These are phyloP conservation scores for Leptinotarsa lineolata DNA, from an alignment of 1,140 invertebrate species.

Conservation along the genomic window DNA sequence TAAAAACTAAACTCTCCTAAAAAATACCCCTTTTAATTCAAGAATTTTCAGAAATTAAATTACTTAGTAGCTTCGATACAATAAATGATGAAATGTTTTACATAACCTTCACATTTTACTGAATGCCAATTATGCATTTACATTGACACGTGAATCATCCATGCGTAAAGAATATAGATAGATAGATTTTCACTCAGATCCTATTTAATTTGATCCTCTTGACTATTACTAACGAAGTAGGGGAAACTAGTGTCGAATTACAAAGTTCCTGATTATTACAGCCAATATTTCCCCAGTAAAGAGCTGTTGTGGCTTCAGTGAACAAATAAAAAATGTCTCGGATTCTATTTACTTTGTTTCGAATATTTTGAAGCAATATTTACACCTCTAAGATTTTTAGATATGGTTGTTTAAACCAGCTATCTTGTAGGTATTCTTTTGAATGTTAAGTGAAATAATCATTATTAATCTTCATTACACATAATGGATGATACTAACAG, in stretches of 20 bases:
- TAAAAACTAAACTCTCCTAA: too few relatives aligned
- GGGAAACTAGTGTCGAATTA: conserved; percentile 15
- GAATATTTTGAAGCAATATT: neutral
- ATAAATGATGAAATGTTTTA: neutral
- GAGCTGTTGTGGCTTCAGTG: conserved; percentile 11
- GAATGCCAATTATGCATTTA: neutral
- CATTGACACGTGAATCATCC: neutral
- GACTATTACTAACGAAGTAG: neutral
- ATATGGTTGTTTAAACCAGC: neutral
- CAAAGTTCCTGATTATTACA: conserved; percentile 1
- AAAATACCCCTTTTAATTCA: too few relatives aligned
- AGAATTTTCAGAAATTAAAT: too few relatives aligned
- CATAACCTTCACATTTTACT: neutral
- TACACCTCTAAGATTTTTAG: neutral
- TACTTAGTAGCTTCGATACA: too few relatives aligned
- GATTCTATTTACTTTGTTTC: neutral
- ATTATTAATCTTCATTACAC: neutral
- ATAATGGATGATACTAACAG: neutral
- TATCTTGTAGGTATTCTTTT: neutral
- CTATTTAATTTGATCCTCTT: conserved; percentile 17
- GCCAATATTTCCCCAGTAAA: conserved; percentile 18
- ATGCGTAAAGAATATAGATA: conserved; percentile 18
- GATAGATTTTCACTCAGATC: conserved; percentile 13
- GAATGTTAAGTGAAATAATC: neutral
- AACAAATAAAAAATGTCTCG: neutral